Conservation (phyloP, 2,888 invertebrate genomes). For the Petrolisthes cinctipes region DNA sequence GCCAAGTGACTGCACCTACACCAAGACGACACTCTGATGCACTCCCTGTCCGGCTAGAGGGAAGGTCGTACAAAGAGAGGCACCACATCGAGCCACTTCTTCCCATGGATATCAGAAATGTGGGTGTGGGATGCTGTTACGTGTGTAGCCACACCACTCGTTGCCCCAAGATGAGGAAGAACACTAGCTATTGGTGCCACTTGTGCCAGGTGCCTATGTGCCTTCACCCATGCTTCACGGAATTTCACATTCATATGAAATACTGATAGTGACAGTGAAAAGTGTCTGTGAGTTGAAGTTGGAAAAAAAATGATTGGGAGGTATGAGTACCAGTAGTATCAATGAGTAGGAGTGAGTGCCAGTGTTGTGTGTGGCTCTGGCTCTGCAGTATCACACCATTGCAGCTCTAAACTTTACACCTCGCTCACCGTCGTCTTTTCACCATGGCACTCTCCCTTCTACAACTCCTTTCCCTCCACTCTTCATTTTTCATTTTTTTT, state of each 20-base stretch:
- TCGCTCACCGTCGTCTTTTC: no score
- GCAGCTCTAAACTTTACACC: no score
- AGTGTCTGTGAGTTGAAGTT: no score
- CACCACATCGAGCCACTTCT: not conserved
- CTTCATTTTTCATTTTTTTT: no score
- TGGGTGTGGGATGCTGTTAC: not conserved
- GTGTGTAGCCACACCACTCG: not conserved
- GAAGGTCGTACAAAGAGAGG: not conserved
- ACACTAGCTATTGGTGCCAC: not conserved
- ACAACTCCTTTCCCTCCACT: no score
- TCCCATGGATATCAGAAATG: not conserved
- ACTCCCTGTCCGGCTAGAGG: slow-evolving; percentile 3
- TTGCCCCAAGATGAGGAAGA: not conserved
- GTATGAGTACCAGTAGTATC: no score
- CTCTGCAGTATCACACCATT: no score
- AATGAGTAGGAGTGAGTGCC: no score
- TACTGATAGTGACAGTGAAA: slow-evolving; percentile 5
- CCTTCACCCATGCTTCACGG: not conserved
- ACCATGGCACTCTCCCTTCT: no score
- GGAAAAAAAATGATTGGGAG: no score
- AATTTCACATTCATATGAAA: not conserved
- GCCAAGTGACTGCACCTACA: not conserved
- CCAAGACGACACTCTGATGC: slow-evolving; percentile 20
- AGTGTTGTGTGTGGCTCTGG: no score
- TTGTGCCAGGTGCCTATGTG: not conserved